A percentile compares a stretch with the other conserved stretches of the same genome.
phyloP scores from a whole-genome alignment of 2,113 vertebrate genomes.

The Chunga burmeisteri region DNA sequence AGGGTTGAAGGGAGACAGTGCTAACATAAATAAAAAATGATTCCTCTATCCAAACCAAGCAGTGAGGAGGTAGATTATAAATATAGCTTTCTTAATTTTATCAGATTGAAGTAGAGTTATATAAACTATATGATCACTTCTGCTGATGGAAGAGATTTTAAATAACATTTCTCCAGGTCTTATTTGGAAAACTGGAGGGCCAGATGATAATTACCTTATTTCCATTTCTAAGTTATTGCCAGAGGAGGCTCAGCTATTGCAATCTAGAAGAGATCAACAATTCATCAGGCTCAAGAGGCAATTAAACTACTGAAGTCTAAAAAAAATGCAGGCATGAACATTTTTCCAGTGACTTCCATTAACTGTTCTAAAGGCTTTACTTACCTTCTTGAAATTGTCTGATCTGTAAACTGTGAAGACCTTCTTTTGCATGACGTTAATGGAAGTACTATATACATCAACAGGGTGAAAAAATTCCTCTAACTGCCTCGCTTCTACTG shows the following conservation, averaged over 20 bases:
- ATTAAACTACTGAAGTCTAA: not conserved
- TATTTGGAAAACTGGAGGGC: constrained; percentile 3
- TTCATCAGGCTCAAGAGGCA: not conserved
- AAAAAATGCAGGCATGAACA: not conserved
- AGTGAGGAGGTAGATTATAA: not conserved
- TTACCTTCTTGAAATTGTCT: not conserved
- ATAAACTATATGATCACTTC: not conserved
- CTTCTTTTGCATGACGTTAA: not conserved
- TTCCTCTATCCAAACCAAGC: not conserved
- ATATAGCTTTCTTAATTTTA: not conserved
- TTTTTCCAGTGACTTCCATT: not conserved
- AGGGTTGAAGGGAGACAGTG: not conserved
- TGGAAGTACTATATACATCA: not conserved
- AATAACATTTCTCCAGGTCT: not conserved
- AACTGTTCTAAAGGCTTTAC: not conserved
- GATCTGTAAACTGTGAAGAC: not conserved
- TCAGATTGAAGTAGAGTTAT: not conserved
- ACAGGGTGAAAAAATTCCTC: not conserved
- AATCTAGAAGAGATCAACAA: not conserved
- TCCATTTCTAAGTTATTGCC: not conserved
- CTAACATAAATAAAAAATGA: not conserved
- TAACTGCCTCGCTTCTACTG: not conserved
- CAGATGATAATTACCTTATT: not conserved
- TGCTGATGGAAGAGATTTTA: not conserved
- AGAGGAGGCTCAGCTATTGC: not conserved